phyloP scores from a whole-genome alignment of 2,888 invertebrate species.

The Trichopoda pennipes region DNA sequence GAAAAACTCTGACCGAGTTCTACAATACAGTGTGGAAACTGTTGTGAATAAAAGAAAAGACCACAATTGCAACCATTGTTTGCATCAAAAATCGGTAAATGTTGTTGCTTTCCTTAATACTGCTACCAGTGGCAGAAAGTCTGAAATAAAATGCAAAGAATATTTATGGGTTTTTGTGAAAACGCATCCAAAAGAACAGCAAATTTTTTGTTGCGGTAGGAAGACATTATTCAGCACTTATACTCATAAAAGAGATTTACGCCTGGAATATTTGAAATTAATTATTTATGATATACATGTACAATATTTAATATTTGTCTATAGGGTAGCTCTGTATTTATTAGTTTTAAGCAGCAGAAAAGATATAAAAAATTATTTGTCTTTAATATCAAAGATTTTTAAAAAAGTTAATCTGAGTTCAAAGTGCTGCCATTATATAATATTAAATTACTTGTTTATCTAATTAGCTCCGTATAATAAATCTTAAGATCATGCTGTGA shows the following conservation, averaged over 20 bases:
- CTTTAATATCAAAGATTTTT: neutral
- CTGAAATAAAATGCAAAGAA: neutral
- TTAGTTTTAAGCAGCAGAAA: constrained; percentile 27
- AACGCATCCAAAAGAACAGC: neutral
- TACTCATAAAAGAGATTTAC: constrained; percentile 9
- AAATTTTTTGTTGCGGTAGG: neutral
- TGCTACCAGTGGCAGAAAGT: neutral
- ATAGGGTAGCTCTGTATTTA: constrained; percentile 8
- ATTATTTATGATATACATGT: constrained; percentile 11
- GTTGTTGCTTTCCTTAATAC: neutral
- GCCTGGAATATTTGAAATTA: constrained; percentile 35
- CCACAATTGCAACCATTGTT: constrained; percentile 38
- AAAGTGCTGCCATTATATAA: constrained; percentile 5
- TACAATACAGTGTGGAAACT: constrained; percentile 5
- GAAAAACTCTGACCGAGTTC: constrained; percentile 1
- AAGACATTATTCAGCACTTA: constrained; percentile 14
- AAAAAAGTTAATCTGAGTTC: neutral
- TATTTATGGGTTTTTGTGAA: neutral
- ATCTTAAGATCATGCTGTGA: constrained; percentile 60
- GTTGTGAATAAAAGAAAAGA: constrained; percentile 1
- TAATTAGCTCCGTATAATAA: constrained; percentile 41
- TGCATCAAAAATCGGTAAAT: constrained; percentile 43
- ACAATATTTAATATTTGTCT: constrained; percentile 18
- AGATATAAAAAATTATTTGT: neutral
- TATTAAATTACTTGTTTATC: constrained; percentile 34